Conservation (phyloP, 2,797 vertebrate genomes). For the Silurus lanzhouensis region DNA sequence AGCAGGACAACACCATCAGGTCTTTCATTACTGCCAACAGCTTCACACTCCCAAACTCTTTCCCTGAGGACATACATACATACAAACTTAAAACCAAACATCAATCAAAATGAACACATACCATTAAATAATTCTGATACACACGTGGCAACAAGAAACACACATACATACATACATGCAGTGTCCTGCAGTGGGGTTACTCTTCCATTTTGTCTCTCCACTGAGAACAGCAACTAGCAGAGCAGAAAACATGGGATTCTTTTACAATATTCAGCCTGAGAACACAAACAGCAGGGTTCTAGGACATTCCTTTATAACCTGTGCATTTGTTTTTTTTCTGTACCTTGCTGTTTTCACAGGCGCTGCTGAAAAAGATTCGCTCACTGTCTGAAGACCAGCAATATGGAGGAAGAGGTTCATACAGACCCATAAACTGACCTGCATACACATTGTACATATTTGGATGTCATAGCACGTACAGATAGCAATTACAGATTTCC, state of each 20-base stretch:
- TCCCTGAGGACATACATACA: conserved; percentile 45
- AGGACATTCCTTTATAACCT: background rate
- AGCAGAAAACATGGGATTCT: conserved; percentile 11
- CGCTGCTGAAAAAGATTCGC: conserved; percentile 75
- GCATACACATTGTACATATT: background rate
- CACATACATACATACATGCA: conserved; percentile 20
- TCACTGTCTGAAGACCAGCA: conserved; percentile 83
- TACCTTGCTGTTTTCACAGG: conserved; percentile 79
- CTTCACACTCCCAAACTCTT: conserved; percentile 77
- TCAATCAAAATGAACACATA: background rate
- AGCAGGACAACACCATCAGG: conserved; percentile 80
- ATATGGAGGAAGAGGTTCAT: conserved; percentile 60
- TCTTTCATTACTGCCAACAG: conserved; percentile 79
- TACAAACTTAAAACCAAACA: background rate
- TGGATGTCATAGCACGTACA: too few relatives aligned
- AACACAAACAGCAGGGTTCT: background rate
- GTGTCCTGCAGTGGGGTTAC: conserved; percentile 64
- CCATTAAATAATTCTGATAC: background rate
- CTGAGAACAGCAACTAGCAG: conserved; percentile 77
- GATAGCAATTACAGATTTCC: background rate
- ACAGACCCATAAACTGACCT: conserved; percentile 79
- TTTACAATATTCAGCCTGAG: background rate
- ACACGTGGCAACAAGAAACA: background rate
- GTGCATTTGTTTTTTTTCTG: background rate
- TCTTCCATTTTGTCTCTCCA: conserved; percentile 70